Conservation (phyloP, 2,113 vertebrate species). For the Oreochromis aureus region DNA sequence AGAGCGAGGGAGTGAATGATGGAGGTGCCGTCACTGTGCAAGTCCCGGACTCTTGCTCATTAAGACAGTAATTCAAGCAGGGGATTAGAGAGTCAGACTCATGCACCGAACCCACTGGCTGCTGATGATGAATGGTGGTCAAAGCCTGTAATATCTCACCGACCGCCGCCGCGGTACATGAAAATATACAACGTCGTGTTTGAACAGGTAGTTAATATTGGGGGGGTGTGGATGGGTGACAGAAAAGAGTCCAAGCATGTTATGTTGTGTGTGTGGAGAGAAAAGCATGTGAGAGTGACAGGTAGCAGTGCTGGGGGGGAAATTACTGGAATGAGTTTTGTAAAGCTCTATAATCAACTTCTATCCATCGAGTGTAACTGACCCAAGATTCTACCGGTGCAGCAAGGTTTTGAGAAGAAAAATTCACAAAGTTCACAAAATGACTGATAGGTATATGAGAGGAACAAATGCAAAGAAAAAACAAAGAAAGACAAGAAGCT, state of each 20-base stretch:
- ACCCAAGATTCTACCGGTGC: neutral
- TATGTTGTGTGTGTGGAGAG: neutral
- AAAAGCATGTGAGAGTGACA: neutral
- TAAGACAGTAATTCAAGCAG: slow-evolving; percentile 58
- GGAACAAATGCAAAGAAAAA: neutral
- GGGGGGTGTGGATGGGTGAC: neutral
- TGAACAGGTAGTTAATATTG: neutral
- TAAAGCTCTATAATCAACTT: neutral
- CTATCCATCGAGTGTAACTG: neutral
- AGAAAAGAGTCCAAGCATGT: neutral
- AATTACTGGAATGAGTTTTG: neutral
- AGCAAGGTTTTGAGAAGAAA: neutral
- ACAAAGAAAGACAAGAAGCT: neutral
- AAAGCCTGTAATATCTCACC: slow-evolving; percentile 19
- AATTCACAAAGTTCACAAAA: neutral
- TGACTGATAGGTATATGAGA: neutral
- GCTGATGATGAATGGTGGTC: slow-evolving; percentile 27
- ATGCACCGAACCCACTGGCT: slow-evolving; percentile 15
- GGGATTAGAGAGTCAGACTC: slow-evolving; percentile 40
- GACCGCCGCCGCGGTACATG: neutral
- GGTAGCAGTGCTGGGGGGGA: neutral
- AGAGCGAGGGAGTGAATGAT: slow-evolving; percentile 40
- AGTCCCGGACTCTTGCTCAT: slow-evolving; percentile 47
- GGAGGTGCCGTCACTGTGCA: slow-evolving; percentile 30
- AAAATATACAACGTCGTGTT: neutral